Percentiles rank a stretch among this genome's conserved stretches.
These are phyloP conservation scores for Trachops cirrhosus DNA, from an alignment of 2,797 vertebrate species.

Conservation along the genomic window DNA sequence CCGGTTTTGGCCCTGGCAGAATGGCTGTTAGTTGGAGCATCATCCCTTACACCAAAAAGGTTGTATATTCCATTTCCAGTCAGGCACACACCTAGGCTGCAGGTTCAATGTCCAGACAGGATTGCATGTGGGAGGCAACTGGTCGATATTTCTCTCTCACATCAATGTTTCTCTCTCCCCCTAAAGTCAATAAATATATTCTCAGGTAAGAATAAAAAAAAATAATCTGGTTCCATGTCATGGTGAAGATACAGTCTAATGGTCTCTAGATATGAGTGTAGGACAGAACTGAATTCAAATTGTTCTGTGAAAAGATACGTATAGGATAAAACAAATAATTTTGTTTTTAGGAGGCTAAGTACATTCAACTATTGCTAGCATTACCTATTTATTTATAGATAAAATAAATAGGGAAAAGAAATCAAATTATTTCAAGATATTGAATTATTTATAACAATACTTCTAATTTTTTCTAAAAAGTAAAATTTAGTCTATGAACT, in stretches of 20 bases:
- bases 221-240: neutral
- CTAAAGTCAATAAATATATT: too few species aligned
- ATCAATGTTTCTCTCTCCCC: too few species aligned
- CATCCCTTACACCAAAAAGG: too few species aligned
- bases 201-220: too few species aligned
- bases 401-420: neutral
- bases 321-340: neutral
- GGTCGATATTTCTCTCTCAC: too few species aligned
- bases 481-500: neutral
- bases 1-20: neutral
- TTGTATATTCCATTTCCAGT: too few species aligned
- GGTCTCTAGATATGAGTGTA: neutral
- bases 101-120: neutral
- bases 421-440: neutral
- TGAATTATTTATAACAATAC: conserved; percentile 19
- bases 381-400: neutral
- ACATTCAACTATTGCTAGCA: neutral
- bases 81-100: too few species aligned
- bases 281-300: neutral
- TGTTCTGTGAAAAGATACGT: neutral
- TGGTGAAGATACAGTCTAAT: neutral
- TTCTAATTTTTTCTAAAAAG: neutral
- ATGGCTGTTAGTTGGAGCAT: neutral
- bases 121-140: neutral
- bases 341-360: neutral